These are phyloP conservation scores for Geodia barretti DNA, from an alignment of 37 sponge, comb jelly and placozoan genomes.

Conservation along the genomic window DNA sequence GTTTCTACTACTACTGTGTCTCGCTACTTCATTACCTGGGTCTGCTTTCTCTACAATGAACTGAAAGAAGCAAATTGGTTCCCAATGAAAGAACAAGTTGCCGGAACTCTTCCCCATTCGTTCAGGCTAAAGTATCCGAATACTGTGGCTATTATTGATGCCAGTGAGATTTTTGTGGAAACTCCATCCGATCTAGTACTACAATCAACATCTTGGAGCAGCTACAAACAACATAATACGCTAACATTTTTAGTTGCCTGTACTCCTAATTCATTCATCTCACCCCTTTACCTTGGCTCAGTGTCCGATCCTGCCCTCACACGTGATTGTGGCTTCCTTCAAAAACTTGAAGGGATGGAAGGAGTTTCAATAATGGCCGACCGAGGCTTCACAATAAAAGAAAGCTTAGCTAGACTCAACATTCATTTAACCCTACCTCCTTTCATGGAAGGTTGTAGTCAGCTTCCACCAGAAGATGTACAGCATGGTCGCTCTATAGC, in stretches of 20 bases:
- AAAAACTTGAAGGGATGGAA: conserved; percentile 8
- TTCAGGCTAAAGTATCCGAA: conserved; percentile 15
- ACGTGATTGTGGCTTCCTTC: conserved; percentile 16
- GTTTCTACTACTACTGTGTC: conserved; percentile 22
- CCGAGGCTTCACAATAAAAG: conserved; percentile 37
- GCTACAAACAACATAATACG: too few species aligned
- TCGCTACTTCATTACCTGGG: conserved; percentile 33
- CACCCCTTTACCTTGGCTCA: conserved; percentile 26
- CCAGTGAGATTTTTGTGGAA: conserved; percentile 35
- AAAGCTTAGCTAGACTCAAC: background rate
- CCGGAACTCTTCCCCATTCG: conserved; percentile 18
- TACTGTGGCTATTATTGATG: conserved; percentile 23
- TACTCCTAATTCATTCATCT: conserved; percentile 35
- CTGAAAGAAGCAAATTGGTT: conserved; percentile 14
- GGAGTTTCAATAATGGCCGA: conserved; percentile 43
- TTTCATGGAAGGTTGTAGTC: conserved; percentile 14
- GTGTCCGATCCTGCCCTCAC: conserved; percentile 26
- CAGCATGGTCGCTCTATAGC: conserved; percentile 28
- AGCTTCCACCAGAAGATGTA: conserved; percentile 10
- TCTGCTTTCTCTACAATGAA: conserved; percentile 3
- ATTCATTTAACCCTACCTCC: conserved; percentile 20
- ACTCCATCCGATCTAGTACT: conserved; percentile 21
- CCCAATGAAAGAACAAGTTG: conserved; percentile 14
- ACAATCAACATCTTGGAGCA: conserved; percentile 35
- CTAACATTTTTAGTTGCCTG: conserved; percentile 34